phyloP scores from a whole-genome alignment of 23 tunicate genomes.

The Oikopleura dioica region DNA sequence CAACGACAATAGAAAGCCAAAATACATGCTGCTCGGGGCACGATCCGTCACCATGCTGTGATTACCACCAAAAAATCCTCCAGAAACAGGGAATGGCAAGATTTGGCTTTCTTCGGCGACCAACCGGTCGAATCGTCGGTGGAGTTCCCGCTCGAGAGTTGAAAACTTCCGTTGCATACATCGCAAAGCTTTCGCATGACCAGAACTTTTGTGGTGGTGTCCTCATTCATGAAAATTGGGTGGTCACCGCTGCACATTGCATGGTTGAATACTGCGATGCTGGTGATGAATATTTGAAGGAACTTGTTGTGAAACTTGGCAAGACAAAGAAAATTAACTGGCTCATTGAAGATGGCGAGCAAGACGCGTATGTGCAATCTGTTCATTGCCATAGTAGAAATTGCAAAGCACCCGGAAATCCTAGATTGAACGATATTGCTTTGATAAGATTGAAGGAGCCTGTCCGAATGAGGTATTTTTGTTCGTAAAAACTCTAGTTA shows the following conservation, averaged over 20 bases:
- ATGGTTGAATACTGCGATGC: constrained; percentile 35
- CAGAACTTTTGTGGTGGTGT: constrained; percentile 80
- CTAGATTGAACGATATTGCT: constrained; percentile 66
- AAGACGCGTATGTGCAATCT: constrained; percentile 18
- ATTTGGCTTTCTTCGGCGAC: constrained; percentile 14
- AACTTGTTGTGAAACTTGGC: constrained; percentile 40
- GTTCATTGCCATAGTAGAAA: constrained; percentile 60
- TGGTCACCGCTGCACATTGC: constrained; percentile 87
- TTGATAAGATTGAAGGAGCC: constrained; percentile 18
- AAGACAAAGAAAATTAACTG: constrained; percentile 23
- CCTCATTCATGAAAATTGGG: constrained; percentile 34
- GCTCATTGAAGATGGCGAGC: constrained; percentile 23
- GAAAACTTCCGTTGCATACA: constrained; percentile 34
- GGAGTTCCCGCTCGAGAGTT: constrained; percentile 46
- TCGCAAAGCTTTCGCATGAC: constrained; percentile 16
- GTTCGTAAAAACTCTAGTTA: not conserved
- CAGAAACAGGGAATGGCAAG: not conserved
- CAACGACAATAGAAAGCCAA: too few relatives aligned
- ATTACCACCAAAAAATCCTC: too few relatives aligned
- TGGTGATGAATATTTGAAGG: constrained; percentile 15
- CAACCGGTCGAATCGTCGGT: constrained; percentile 43
- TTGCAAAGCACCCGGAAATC: constrained; percentile 36
- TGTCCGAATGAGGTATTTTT: not conserved
- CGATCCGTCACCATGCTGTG: too few relatives aligned
- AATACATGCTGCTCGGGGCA: too few relatives aligned